Conservation (phyloP, 1,140 invertebrate genomes). For the Pogonomyrmex barbatus region DNA sequence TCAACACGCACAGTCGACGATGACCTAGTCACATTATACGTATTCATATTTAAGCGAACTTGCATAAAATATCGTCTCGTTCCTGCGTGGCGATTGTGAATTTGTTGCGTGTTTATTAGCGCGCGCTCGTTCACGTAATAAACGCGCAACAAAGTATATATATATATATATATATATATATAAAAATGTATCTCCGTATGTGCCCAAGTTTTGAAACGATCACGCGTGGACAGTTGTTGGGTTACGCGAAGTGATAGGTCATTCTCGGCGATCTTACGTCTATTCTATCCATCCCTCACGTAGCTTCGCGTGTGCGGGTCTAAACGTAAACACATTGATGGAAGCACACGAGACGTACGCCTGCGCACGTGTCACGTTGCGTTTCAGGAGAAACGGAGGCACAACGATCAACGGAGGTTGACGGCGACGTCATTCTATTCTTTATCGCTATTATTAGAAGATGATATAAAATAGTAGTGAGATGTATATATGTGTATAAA, state of each 20-base stretch:
- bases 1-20: conserved; percentile 5
- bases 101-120: background rate
- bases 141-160: too few relatives aligned
- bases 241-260: background rate
- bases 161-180: too few relatives aligned
- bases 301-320: background rate
- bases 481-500: too few relatives aligned
- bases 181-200: too few relatives aligned
- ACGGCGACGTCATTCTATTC: background rate
- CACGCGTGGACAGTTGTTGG: background rate
- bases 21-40: conserved; percentile 26
- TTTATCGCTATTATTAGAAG: background rate
- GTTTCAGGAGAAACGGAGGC: conserved; percentile 27
- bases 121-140: too few relatives aligned
- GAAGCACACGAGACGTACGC: background rate
- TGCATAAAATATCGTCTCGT: background rate
- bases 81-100: background rate
- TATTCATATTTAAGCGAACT: conserved; percentile 33
- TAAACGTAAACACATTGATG: background rate
- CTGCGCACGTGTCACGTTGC: background rate
- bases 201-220: background rate
- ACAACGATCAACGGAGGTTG: conserved; percentile 43
- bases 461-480: background rate
- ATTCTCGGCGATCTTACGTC: background rate
- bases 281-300: background rate